Conservation (phyloP, 2,113 vertebrate genomes). For the Macrotis lagotis region DNA sequence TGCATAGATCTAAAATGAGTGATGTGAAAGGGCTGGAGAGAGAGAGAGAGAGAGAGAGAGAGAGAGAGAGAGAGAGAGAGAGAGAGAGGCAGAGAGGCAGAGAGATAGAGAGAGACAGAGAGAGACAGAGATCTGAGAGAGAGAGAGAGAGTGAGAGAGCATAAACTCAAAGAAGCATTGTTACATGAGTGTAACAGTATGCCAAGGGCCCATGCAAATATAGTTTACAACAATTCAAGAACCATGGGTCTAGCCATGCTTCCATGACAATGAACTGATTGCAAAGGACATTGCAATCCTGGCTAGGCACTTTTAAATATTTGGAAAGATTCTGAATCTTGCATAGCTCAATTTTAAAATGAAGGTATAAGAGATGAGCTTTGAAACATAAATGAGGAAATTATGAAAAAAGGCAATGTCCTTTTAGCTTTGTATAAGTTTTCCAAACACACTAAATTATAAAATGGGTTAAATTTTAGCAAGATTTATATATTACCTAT, state of each 20-base stretch:
- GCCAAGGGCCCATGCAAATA: background rate
- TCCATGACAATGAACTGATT: constrained; percentile 20
- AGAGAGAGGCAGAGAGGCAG: background rate
- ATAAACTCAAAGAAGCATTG: background rate
- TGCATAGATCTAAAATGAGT: background rate
- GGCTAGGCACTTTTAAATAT: background rate
- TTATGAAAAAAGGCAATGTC: constrained; percentile 22
- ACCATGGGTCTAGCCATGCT: background rate
- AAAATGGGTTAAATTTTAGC: constrained; percentile 59
- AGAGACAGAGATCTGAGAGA: too few species aligned
- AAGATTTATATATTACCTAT: constrained; percentile 65
- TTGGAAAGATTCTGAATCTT: constrained; percentile 35
- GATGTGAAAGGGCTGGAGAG: background rate
- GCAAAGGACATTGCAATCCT: background rate
- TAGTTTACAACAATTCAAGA: constrained; percentile 18
- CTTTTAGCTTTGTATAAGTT: constrained; percentile 51
- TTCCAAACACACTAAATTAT: constrained; percentile 61
- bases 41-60: too few species aligned
- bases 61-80: too few species aligned
- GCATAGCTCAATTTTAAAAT: constrained; percentile 35
- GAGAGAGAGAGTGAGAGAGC: background rate
- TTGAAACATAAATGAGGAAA: constrained; percentile 33
- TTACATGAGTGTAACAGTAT: background rate
- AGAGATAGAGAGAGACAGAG: too few species aligned
- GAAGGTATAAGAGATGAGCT: background rate